phyloP scores from a whole-genome alignment of 2,888 invertebrate species.

The Aphodius sticticus region DNA sequence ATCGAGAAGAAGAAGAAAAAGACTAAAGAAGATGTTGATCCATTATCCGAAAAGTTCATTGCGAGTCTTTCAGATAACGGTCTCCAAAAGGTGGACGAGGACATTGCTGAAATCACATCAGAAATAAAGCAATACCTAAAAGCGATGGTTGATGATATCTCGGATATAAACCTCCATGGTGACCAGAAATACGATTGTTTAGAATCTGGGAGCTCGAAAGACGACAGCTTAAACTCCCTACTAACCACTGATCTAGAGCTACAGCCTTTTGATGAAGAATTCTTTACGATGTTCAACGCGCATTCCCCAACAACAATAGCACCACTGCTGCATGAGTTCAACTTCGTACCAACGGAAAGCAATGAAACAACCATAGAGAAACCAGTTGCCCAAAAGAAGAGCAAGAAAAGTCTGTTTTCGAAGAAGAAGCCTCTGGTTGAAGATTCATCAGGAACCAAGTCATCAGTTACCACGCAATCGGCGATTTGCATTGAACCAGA shows the following conservation, averaged over 20 bases:
- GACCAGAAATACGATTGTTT: neutral
- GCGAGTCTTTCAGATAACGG: neutral
- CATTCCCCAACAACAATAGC: neutral
- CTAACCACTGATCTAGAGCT: neutral
- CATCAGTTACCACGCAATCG: slow-evolving; percentile 6
- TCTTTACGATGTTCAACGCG: neutral
- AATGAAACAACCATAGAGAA: neutral
- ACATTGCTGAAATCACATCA: slow-evolving; percentile 9
- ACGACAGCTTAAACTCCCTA: neutral
- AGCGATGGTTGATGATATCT: neutral
- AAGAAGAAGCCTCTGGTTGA: neutral
- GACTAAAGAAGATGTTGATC: neutral
- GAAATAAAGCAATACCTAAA: slow-evolving; percentile 6
- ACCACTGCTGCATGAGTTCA: neutral
- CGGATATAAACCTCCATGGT: neutral
- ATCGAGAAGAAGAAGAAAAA: slow-evolving; percentile 31
- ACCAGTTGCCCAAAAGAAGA: neutral
- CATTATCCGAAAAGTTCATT: neutral
- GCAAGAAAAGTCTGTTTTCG: neutral
- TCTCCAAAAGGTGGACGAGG: neutral
- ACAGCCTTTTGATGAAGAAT: neutral
- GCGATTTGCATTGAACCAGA: slow-evolving; percentile 8
- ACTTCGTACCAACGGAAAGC: neutral
- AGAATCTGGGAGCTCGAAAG: neutral
- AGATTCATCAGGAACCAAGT: neutral